phyloP scores from a whole-genome alignment of 2,113 vertebrate genomes.

The Oryzias celebensis region DNA sequence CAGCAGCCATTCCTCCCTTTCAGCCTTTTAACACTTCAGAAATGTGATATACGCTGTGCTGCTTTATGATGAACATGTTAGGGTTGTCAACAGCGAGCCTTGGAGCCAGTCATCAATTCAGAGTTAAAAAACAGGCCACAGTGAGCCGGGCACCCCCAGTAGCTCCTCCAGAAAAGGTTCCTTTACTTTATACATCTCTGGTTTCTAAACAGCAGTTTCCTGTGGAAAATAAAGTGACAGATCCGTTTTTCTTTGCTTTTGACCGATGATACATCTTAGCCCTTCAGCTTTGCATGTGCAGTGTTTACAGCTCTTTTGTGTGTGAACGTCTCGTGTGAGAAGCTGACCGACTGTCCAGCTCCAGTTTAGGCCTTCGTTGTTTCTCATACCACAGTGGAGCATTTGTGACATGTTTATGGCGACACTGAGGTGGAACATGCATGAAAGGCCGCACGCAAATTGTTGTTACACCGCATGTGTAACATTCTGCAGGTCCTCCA shows the following conservation, averaged over 20 bases:
- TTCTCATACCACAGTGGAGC: conserved; percentile 23
- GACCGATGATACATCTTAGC: too few relatives aligned
- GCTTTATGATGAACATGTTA: conserved; percentile 42
- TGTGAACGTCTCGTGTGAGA: conserved; percentile 12
- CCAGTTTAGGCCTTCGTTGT: not conserved
- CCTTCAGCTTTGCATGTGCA: not conserved
- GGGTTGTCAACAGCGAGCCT: conserved; percentile 33
- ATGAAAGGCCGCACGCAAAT: not conserved
- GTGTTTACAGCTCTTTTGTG: conserved; percentile 2
- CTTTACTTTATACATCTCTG: conserved; percentile 50
- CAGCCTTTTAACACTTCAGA: conserved; percentile 25
- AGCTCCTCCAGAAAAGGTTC: conserved; percentile 28
- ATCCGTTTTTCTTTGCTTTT: conserved; percentile 54
- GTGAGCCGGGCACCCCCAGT: conserved; percentile 25
- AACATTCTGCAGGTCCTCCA: conserved; percentile 48
- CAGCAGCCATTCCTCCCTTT: conserved; percentile 13
- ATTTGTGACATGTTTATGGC: conserved; percentile 31
- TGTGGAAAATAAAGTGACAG: conserved; percentile 38
- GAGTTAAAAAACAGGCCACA: conserved; percentile 17
- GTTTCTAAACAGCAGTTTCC: conserved; percentile 36
- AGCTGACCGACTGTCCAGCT: not conserved
- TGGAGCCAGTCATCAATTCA: conserved; percentile 35
- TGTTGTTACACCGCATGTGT: conserved; percentile 11
- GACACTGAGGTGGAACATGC: conserved; percentile 12
- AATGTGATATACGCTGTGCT: conserved; percentile 32